Base-by-base conservation (phyloP, 30 jellyfish, hydroid and myxozoan genomes). In the Pseudorhiza aurosa region DNA sequence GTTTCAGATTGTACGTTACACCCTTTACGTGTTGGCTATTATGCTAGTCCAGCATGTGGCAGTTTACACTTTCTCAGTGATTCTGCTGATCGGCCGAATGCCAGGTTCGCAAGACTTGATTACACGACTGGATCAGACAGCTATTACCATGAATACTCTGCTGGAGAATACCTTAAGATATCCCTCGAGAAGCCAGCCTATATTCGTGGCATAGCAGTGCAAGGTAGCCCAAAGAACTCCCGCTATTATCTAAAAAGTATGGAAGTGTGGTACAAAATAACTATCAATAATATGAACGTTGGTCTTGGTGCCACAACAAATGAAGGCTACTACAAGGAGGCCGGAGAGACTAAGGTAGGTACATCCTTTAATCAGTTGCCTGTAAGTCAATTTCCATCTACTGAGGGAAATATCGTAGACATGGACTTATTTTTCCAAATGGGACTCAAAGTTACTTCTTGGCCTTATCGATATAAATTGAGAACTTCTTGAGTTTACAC, bases 31-130 rank as follows among this genome's bases (percentile, higher is more conserved):
- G 62, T 75, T 36, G 88, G 88, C 2, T 75, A 75, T 35, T 75
- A 31, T 56, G 60, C 88, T 1, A 60, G 77, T 42, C 79, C 88
- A 10, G 31, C 22, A 19, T 75, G 88, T 40, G 78, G 88, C 26
- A 75, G 76, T 32, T 69, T 75, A 14, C 88, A 75, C 27, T 19
- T 15, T 22, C 19, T 75, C 27, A 22, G 68, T 3, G 88, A 75
- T 58, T 35, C 88, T n/a, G 88, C 58, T 24, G 80, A 79, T 22
- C 75, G 78, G 25, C 78, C 79, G 17, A 36, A 75, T 58, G 88
- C 88, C 12, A 60, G 26, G 2, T 75, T 56, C 42, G 88, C 88
- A 21, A 57, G 88, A 53, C 56, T 75, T 33, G 35, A 58, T 53
- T 75, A 57, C 56, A 12, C 63, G n/a, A 30, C 88, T 17, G 71